Evolutionary conservation across 2,113 vertebrate species (phyloP), one percentile per base, ranked within the genome.

Genomic region (Brienomyrus brachyistius): DNA sequence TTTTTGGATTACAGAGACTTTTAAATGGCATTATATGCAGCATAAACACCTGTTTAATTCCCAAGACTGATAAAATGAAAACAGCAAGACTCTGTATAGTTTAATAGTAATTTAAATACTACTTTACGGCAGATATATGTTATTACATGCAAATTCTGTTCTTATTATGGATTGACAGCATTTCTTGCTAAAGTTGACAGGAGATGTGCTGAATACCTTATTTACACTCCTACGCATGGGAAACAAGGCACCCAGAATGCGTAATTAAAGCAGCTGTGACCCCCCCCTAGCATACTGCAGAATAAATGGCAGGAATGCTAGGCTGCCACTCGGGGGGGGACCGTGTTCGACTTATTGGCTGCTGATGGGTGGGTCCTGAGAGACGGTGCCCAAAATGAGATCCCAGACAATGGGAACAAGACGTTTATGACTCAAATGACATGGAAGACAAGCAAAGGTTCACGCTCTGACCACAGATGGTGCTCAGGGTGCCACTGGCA

Each of bases 261-360:
- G 4, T 83, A 48, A 83, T 45, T 83, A 23, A 62, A 90, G 92
- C 31, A 54, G 27, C 85, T 51, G 9, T 47, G 92, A 93, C 91
- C 92, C 91, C 94, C 94, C 93, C 77, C 86, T 56, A 89, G 92
- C 93, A 92, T 93, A 90, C 91, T 91, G 91, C 90, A 91, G 93
- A 93, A 95, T 94, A 94, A 96, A 96, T 96, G 93, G 91, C 88
- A 95, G 95, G 96, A 96, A 96, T 96, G 96, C 96, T 94, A 96
- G 96, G 95, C 95, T 95, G 92, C 92, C 89, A 90, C 96, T 94
- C 94, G 94, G 95, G 96, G 95, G 96, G 96, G 95, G 94, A 94
- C 93, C 95, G 94, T 96, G 96, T 96, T 95, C 91, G 90, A 93
- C 95, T 96, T 96, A 96, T 96, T 96, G 95, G 95, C 94, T 92